A percentile compares a stretch with the other conserved stretches of the same genome.
Conservation (phyloP, 1,140 invertebrate genomes). For the Drosophila oshimai region DNA sequence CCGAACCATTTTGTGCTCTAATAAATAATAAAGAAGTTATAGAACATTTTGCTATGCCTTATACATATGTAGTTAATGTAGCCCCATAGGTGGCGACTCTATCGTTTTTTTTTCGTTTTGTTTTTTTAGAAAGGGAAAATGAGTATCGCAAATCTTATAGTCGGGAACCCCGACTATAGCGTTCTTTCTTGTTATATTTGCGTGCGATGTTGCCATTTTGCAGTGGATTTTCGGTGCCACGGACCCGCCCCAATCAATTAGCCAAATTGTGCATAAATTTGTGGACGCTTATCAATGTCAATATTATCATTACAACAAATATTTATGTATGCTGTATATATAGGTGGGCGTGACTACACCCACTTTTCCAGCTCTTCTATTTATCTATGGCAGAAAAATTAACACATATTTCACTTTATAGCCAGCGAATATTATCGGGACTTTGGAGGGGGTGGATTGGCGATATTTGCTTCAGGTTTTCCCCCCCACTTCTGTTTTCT, state of each 20-base stretch:
- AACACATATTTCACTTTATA: slow-evolving; percentile 80
- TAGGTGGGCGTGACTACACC: slow-evolving; percentile 33
- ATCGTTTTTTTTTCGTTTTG: too few relatives aligned
- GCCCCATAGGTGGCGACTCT: too few relatives aligned
- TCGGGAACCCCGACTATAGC: too few relatives aligned
- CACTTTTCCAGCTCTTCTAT: background rate
- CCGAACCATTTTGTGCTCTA: too few relatives aligned
- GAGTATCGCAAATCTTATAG: too few relatives aligned
- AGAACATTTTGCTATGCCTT: too few relatives aligned
- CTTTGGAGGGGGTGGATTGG: background rate
- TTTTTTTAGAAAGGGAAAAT: too few relatives aligned
- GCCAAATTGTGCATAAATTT: slow-evolving; percentile 81
- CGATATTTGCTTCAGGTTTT: background rate
- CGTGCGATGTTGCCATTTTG: slow-evolving; percentile 56
- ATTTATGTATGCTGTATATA: slow-evolving; percentile 23
- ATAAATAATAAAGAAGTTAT: too few relatives aligned
- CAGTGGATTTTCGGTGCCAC: background rate
- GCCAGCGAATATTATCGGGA: slow-evolving; percentile 65
- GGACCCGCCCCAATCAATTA: slow-evolving; percentile 71
- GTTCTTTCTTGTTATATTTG: too few relatives aligned
- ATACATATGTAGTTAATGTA: too few relatives aligned
- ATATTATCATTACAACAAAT: slow-evolving; percentile 80
- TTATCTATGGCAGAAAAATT: slow-evolving; percentile 50
- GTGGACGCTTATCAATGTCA: slow-evolving; percentile 79
- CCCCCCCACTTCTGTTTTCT: background rate